A percentile compares a stretch with the other conserved stretches of the same genome.
These are phyloP conservation scores for zebrafish (Danio rerio) DNA, from an alignment of 2,113 vertebrate genomes.

Conservation along the genomic window GRCz12tu NC_133199.1:31038501-31039000, in stretches of 20 bases:
- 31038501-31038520: conserved; percentile 99
- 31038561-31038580: not conserved
- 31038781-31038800: not conserved
- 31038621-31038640: conserved; percentile 94
- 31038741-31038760: not conserved
- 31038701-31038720: conserved; percentile 97
- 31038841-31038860: conserved; percentile 99
- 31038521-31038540: conserved; percentile 99
- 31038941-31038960: conserved; percentile 71
- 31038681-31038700: conserved; percentile 98
- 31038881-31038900: conserved; percentile 99
- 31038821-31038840: conserved; percentile 97
- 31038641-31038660: conserved; percentile 97
- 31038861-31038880: conserved; percentile 97
- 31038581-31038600: not conserved
- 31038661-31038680: conserved; percentile 96
- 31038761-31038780: not conserved
- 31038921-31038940: conserved; percentile 97
- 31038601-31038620: not conserved
- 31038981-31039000: not conserved
- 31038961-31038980: not conserved
- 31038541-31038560: conserved; percentile 52
- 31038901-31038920: conserved; percentile 99
- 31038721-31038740: conserved; percentile 86
- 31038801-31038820: conserved; percentile 78